Percentiles rank a stretch among this genome's conserved stretches.
phyloP scores from a whole-genome alignment of 2,113 vertebrate species.

The Festucalex cinctus region DNA sequence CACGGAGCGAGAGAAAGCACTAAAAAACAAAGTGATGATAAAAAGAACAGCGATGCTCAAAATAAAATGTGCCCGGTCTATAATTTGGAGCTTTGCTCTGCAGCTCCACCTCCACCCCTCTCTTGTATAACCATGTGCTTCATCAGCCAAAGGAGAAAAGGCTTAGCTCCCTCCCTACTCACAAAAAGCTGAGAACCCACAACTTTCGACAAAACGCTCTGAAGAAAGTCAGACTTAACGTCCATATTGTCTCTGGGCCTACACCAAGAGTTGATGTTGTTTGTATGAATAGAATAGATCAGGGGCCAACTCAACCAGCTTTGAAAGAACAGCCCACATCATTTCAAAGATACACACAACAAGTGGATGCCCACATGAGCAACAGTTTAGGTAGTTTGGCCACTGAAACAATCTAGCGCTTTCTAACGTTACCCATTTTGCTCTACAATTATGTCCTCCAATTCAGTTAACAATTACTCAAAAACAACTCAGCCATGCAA shows the following conservation, averaged over 20 bases:
- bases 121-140: constrained; percentile 4
- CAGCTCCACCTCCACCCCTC: neutral
- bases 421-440: too few species aligned
- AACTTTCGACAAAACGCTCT: neutral
- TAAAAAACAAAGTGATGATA: constrained; percentile 14
- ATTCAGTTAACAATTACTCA: too few species aligned
- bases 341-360: too few species aligned
- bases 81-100: constrained; percentile 18
- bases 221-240: neutral
- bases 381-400: too few species aligned
- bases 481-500: too few species aligned
- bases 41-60: constrained; percentile 9
- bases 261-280: too few species aligned
- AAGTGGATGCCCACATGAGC: too few species aligned
- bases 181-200: neutral
- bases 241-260: neutral
- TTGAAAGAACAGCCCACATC: too few species aligned
- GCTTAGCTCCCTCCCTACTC: neutral
- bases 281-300: too few species aligned
- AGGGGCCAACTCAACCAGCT: too few species aligned
- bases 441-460: too few species aligned
- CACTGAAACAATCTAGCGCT: too few species aligned
- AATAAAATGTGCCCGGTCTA: constrained; percentile 24
- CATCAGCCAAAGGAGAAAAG: constrained; percentile 9
- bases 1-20: neutral